Evolutionary conservation across 2,797 vertebrate genomes (phyloP), one percentile per base, ranked within the genome.

Genomic region (Etheostoma nigrum): DNA sequence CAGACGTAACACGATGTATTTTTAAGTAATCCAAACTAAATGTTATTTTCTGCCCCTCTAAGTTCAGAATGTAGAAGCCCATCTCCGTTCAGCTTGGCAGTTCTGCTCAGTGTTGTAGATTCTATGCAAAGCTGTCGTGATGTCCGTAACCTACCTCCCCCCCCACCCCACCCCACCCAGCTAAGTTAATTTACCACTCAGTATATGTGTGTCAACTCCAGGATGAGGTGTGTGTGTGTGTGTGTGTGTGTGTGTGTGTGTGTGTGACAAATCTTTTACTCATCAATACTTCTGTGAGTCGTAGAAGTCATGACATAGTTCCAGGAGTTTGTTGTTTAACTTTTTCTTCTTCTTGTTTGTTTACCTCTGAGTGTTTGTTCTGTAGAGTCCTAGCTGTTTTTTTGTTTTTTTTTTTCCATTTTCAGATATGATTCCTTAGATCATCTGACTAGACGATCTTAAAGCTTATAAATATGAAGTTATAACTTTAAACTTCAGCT

Each of bases 91-190:
- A 27, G 48, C 42, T 33, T 27, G 67, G 44, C 23, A 30, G 51
- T 68, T 74, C 53, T 64, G 69, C 76, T 66, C 67, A 53, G 75
- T 85, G 67, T 81, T 63, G 82, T 87, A 86, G 89, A 77, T 86
- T 82, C 86, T 91, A 92, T 93, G 90, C 91, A 92, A 89, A 83
- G 83, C 83, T 90, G 85, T 69, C 57, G 68, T 75, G 77, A 81
- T 82, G 16, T 83, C 63, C 55, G 23, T 83, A 66, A 30, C 55
- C 14, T 53, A 4, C 72, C 47, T 15, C 7, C 16, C 40, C 16
- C 6, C 47, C 9, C 19, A n/a, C n/a, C n/a, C 57, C 19, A 6
- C 57, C 23, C 14, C 27, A 4, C 66, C 53, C 57, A 53, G 19
- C 48, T 30, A 61, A 40, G 27, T 69, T 76, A 64, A 79, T 86